Evolutionary conservation across 2,113 vertebrate genomes (phyloP).

Genomic region (Solenodon paradoxus): DNA sequence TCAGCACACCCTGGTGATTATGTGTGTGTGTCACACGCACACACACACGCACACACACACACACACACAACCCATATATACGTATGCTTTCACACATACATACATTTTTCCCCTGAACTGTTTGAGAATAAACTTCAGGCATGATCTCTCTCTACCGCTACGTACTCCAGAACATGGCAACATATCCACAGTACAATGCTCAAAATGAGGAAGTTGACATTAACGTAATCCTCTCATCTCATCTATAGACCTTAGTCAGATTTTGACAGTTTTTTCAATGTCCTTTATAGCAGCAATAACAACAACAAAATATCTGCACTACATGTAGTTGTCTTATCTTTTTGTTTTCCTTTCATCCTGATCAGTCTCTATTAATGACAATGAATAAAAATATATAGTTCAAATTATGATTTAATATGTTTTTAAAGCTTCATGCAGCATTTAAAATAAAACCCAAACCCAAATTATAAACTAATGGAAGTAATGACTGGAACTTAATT

Average conservation of each 20-base stretch:
- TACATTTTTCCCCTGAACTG: background rate
- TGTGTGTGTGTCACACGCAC: no score
- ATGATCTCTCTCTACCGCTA: background rate
- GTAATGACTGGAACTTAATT: background rate
- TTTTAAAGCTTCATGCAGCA: background rate
- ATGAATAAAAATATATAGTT: background rate
- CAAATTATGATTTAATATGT: background rate
- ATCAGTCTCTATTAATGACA: background rate
- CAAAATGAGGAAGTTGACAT: background rate
- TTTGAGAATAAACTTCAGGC: background rate
- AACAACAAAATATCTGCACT: background rate
- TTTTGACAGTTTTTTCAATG: background rate
- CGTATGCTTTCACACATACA: no score
- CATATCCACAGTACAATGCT: background rate
- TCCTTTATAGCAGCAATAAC: background rate
- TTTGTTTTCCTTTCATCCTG: background rate
- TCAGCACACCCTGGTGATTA: background rate
- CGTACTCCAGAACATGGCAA: background rate
- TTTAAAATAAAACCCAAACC: background rate
- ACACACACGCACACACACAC: no score
- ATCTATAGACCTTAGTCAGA: background rate
- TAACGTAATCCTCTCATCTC: background rate
- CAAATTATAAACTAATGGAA: background rate
- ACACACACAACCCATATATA: no score
- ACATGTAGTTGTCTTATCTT: background rate